Evolutionary conservation across 2,113 vertebrate species (phyloP).

Genomic region (Hippocampus zosterae): DNA sequence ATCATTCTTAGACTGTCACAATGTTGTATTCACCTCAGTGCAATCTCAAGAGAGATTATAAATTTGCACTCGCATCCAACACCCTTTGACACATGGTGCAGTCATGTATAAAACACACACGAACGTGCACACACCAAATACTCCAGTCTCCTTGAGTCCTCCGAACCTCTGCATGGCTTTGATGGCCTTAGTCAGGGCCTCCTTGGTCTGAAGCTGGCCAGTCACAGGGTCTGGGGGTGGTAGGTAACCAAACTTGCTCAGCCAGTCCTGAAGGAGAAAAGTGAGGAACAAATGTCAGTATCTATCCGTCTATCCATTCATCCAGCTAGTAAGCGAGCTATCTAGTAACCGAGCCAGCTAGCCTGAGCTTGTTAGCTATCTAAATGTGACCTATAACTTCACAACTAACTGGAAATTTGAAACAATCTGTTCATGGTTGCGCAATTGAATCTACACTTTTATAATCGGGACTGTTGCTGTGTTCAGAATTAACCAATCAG

Average conservation of each 20-base stretch:
- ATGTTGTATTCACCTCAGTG: conserved; percentile 9
- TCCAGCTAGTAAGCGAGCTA: no score
- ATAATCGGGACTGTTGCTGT: no score
- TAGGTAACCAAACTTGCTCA: conserved; percentile 93
- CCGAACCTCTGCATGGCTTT: conserved; percentile 92
- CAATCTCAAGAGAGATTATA: conserved; percentile 3
- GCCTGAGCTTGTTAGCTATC: no score
- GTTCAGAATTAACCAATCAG: no score
- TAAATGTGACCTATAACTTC: no score
- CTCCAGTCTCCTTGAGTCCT: conserved; percentile 84
- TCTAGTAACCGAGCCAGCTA: no score
- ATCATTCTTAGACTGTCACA: conserved; percentile 37
- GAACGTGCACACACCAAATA: conserved; percentile 74
- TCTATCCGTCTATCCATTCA: no score
- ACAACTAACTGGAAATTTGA: no score
- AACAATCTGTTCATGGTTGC: no score
- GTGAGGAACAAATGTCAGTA: not conserved
- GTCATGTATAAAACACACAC: not conserved
- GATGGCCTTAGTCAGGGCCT: conserved; percentile 87
- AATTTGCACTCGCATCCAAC: not conserved
- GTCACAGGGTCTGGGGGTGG: conserved; percentile 81
- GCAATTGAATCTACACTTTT: no score
- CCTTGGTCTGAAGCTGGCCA: conserved; percentile 85
- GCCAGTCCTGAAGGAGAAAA: conserved; percentile 82
- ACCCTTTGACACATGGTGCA: not conserved